Conservation (phyloP, 2,113 vertebrate genomes). For the Calcarius ornatus region DNA sequence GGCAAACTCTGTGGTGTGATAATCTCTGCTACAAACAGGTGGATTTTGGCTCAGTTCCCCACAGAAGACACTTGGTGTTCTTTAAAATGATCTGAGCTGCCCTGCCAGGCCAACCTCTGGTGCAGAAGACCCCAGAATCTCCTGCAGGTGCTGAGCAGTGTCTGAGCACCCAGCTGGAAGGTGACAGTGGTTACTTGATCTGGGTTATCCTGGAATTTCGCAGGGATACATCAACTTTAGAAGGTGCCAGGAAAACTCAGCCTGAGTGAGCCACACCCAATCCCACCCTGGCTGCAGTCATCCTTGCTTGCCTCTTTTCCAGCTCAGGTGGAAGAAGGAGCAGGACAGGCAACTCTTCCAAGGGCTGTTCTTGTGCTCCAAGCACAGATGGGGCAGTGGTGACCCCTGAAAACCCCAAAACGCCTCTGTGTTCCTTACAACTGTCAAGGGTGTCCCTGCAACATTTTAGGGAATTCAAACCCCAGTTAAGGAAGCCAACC, state of each 20-base stretch:
- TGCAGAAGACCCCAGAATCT: not conserved
- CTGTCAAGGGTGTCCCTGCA: not conserved
- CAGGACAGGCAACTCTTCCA: not conserved
- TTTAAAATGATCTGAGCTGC: not conserved
- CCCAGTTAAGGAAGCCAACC: not conserved
- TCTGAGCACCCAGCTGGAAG: not conserved
- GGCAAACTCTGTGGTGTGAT: not conserved
- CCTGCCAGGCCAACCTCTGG: not conserved
- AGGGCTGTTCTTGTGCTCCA: not conserved
- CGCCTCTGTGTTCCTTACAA: not conserved
- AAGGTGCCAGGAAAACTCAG: not conserved
- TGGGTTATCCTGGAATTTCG: not conserved
- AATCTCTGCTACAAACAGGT: not conserved
- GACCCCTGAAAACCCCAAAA: not conserved
- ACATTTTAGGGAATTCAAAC: not conserved
- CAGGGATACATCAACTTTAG: fast-evolving
- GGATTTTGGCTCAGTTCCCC: not conserved
- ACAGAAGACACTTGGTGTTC: not conserved
- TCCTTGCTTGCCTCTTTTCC: not conserved
- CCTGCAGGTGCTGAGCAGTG: not conserved
- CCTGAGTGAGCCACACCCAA: not conserved
- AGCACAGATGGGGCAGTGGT: not conserved
- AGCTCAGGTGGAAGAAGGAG: not conserved
- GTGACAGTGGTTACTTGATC: not conserved
- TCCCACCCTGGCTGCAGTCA: not conserved